These are phyloP conservation scores for Mesorhabditis spiculigera DNA, from an alignment of 2,888 invertebrate species.

Conservation along the genomic window DNA sequence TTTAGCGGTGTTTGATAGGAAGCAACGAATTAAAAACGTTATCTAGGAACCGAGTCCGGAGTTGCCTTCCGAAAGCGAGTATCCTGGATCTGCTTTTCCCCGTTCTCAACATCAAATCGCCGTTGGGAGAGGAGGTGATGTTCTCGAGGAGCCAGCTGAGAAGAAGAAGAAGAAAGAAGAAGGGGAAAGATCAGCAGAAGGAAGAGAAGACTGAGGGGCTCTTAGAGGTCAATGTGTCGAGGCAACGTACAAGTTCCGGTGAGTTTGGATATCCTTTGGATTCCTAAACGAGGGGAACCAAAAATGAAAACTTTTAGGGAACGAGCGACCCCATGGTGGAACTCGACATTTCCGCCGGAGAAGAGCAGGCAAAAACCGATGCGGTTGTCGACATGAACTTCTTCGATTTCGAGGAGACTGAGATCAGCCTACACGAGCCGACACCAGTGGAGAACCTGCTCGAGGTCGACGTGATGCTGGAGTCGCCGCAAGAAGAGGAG, in stretches of 20 bases:
- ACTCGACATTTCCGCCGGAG: slow-evolving; percentile 41
- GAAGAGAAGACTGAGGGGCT: slow-evolving; percentile 18
- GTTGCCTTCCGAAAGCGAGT: too few species aligned
- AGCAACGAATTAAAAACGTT: not conserved
- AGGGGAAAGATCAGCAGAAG: slow-evolving; percentile 18
- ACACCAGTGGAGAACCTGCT: slow-evolving; percentile 16
- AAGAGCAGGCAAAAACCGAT: slow-evolving; percentile 38
- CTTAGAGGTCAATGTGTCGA: slow-evolving; percentile 12
- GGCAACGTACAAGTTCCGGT: slow-evolving; percentile 13
- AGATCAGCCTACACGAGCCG: slow-evolving; percentile 16
- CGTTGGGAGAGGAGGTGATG: not conserved
- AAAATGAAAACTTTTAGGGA: slow-evolving; percentile 14
- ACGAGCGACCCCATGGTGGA: slow-evolving; percentile 33
- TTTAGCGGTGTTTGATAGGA: not conserved
- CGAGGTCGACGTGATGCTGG: slow-evolving; percentile 35
- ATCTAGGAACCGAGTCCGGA: not conserved
- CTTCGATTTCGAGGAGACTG: slow-evolving; percentile 40
- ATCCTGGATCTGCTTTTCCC: not conserved
- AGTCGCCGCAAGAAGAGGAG: slow-evolving; percentile 30
- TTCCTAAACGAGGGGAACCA: slow-evolving; percentile 7
- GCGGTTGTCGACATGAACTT: slow-evolving; percentile 39
- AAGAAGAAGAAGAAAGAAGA: slow-evolving; percentile 30
- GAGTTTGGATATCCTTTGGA: slow-evolving; percentile 8
- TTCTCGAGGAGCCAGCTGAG: slow-evolving; percentile 10
- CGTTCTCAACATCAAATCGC: slow-evolving; percentile 2